Base-by-base conservation (phyloP, 2,888 invertebrate genomes). In the Gnatocerus cornutus region DNA sequence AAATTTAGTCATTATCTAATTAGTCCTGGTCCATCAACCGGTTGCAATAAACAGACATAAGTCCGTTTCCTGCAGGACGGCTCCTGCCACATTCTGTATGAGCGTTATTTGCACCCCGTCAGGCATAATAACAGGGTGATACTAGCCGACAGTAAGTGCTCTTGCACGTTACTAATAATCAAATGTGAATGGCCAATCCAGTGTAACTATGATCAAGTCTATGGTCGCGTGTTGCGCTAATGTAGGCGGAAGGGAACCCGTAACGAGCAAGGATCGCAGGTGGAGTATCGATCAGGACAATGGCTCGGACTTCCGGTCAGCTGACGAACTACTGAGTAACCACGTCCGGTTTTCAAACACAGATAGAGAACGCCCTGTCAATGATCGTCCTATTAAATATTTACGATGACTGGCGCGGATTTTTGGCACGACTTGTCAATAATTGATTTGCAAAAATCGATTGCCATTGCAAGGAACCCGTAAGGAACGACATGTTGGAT, bases 281-380 rank as follows among this genome's bases (percentile, higher is more conserved):
- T 78, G 76, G 73, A 73, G 73, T 78, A 81, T 81, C 80, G 78
- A 80, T 76, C 75, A 72, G 75, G 73, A 77, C 78, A 79, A 80
- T 78, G 77, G 78, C 76, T 77, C 77, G 76, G 74, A 78, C 78
- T 76, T 81, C 80, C 80, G 78, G 78, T 77, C 80, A 79, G 78
- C 77, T 79, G 80, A 77, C 77, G 68, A 68, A 62, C 69, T 69
- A 68, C 76, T 74, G 77, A 78, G 76, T 77, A 78, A 76, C 76
- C 61, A 72, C 75, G 66, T 71, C 71, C 71, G 73, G 71, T 13
- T 43, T 21, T 33, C 12, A 56, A 55, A 56, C 46, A 30, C 39
- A 10, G 10, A 46, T 46, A 46, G 12, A 41, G 12, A 41, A 41
- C 12, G 41, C n/a, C 41, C 21, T 46, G 14, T 9, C 16, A 46